phyloP scores from a whole-genome alignment of 53 echinoderm and acorn worm genomes.

The Apostichopus leukothele region DNA sequence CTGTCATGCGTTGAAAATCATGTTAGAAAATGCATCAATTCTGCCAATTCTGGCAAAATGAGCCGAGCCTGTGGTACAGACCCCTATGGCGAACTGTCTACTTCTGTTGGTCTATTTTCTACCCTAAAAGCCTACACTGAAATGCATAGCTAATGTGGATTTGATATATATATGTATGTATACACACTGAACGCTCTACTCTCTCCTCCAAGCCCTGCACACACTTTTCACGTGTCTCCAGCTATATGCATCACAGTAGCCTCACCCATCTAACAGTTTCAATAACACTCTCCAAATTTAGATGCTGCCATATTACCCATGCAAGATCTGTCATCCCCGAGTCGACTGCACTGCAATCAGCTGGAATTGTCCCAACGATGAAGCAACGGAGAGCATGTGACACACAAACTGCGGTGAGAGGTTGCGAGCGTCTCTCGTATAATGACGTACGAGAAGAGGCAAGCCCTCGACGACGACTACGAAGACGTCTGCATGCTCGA shows the following conservation, averaged over 20 bases:
- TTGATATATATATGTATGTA: too few relatives aligned
- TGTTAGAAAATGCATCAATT: too few relatives aligned
- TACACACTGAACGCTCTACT: too few relatives aligned
- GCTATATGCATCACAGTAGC: background rate
- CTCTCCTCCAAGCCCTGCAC: too few relatives aligned
- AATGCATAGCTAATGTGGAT: too few relatives aligned
- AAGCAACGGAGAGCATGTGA: background rate
- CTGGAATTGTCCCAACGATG: background rate
- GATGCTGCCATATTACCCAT: background rate
- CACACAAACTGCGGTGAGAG: constrained; percentile 8
- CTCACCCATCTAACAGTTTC: constrained; percentile 7
- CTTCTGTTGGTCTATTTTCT: too few relatives aligned
- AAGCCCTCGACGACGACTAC: background rate
- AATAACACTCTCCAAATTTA: background rate
- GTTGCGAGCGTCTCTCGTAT: constrained; percentile 26
- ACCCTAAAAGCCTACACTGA: too few relatives aligned
- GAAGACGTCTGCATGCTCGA: constrained; percentile 26
- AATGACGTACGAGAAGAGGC: constrained; percentile 16
- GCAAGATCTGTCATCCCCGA: background rate
- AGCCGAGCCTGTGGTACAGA: too few relatives aligned
- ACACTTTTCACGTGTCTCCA: background rate
- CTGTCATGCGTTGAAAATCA: too few relatives aligned
- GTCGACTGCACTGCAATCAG: background rate
- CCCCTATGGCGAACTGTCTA: too few relatives aligned
- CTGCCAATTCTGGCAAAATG: too few relatives aligned